A percentile compares a stretch with the other conserved stretches of the same genome.
These are phyloP conservation scores for Pangasianodon gigas DNA, from an alignment of 2,113 vertebrate genomes.

Conservation along the genomic window DNA sequence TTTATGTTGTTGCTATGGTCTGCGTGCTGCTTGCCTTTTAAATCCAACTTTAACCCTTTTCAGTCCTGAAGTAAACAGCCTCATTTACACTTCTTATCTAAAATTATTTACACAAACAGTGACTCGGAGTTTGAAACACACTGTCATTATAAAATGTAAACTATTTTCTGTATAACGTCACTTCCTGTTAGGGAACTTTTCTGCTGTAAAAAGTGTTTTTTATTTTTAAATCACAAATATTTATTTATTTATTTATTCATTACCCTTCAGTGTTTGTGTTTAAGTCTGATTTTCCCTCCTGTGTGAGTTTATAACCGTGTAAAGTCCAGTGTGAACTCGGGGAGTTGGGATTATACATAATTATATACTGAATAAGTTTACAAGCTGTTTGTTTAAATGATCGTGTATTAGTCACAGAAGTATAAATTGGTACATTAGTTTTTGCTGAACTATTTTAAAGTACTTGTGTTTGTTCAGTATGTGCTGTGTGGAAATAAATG, in stretches of 20 bases:
- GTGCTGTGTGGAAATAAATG: not conserved
- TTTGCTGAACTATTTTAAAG: not conserved
- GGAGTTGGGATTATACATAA: not conserved
- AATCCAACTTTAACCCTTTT: not conserved
- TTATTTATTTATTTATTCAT: not conserved
- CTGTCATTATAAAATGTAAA: not conserved
- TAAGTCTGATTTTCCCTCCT: not conserved
- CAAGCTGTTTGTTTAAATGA: not conserved
- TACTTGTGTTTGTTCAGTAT: not conserved
- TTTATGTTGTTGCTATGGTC: not conserved
- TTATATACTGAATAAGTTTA: not conserved
- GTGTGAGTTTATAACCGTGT: not conserved
- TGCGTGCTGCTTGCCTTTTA: not conserved
- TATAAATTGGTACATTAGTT: not conserved
- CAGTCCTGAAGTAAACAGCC: not conserved
- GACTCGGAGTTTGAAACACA: not conserved
- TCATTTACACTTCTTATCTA: not conserved
- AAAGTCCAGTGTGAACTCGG: not conserved
- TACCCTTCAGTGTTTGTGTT: not conserved
- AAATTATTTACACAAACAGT: no score
- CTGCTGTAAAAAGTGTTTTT: not conserved
- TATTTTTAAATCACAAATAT: not conserved
- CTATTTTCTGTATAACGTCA: not conserved
- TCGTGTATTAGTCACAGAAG: not conserved
- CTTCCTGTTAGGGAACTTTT: not conserved